Conservation (phyloP, 2,888 invertebrate genomes). For the Luperina nickerlii region DNA sequence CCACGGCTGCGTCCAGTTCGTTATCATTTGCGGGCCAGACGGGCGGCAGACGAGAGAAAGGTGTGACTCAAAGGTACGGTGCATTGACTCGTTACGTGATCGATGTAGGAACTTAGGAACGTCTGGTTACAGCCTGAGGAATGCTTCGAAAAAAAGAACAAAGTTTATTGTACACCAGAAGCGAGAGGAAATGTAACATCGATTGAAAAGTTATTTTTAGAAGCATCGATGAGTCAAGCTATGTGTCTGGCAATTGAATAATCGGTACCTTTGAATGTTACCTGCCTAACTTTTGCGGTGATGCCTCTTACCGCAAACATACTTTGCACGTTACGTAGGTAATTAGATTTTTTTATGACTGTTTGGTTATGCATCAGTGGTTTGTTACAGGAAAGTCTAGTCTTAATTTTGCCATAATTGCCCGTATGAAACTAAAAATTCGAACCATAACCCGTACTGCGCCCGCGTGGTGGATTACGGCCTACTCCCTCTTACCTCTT, state of each 20-base stretch:
- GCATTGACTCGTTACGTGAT: conserved; percentile 76
- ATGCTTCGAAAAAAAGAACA: conserved; percentile 20
- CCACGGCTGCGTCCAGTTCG: conserved; percentile 22
- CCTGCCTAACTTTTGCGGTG: background rate
- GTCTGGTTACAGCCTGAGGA: conserved; percentile 25
- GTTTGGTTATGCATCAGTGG: conserved; percentile 7
- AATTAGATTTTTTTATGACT: conserved; percentile 11
- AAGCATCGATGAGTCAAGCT: conserved; percentile 12
- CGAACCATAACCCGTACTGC: too few species aligned
- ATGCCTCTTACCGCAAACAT: conserved; percentile 20
- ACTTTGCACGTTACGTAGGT: background rate
- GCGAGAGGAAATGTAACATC: conserved; percentile 27
- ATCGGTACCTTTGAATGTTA: conserved; percentile 1
- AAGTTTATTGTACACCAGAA: conserved; percentile 13
- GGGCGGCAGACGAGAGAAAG: conserved; percentile 79
- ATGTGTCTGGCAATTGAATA: conserved; percentile 1
- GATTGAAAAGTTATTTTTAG: conserved; percentile 21
- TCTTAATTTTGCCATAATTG: background rate
- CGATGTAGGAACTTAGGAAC: conserved; percentile 52
- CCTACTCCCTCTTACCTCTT: too few species aligned
- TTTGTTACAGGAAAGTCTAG: background rate
- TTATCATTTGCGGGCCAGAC: conserved; percentile 53
- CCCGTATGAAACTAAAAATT: background rate
- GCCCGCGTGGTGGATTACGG: too few species aligned
- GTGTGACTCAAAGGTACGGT: conserved; percentile 74